Evolutionary conservation across 2,113 vertebrate genomes (phyloP), one percentile per base, ranked within the genome.

Genomic region (Amphiprion percula): DNA sequence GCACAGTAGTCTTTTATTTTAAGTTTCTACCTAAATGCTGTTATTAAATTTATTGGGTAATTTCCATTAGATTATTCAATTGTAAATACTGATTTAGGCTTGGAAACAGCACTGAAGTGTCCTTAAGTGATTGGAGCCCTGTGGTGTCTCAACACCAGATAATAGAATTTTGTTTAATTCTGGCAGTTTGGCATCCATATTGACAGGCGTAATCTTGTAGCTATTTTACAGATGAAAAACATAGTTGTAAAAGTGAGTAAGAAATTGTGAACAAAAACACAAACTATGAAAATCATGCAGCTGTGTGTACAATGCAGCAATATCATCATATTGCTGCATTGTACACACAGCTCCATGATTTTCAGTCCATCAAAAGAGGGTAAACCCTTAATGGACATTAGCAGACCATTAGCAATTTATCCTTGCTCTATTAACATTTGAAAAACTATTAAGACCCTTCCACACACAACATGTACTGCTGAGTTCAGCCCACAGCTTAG

Each of bases 51-150:
- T 62, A 74, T 75, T 67, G 58, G 30, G 65, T 10, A 15, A 49
- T 68, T 79, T 74, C 21, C 67, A 77, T 56, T 52, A 68, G 65
- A 61, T 64, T 14, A 64, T 65, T 74, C 60, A 39, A 68, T 62
- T 55, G 37, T 69, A 58, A 83, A 61, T 49, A 59, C 61, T 53
- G 47, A 69, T 71, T 47, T 52, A 39, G 58, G 64, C 28, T 71
- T 55, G 28, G 37, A 78, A 74, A 53, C 24, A 46, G 26, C 37
- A 67, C 65, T 37, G 24, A 50, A 79, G 50, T 69, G 10, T 6
- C 49, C 63, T 44, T 52, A 65, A 77, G 74, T 84, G 72, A 73
- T 53, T 10, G 4, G 28, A 30, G 17, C 16, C 54, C 15, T 61
- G 60, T 52, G 30, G 64, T 60, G 61, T 21, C 39, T 73, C 9